phyloP scores from a whole-genome alignment of 2,797 vertebrate genomes.

The Hydrocynus forskahlii region DNA sequence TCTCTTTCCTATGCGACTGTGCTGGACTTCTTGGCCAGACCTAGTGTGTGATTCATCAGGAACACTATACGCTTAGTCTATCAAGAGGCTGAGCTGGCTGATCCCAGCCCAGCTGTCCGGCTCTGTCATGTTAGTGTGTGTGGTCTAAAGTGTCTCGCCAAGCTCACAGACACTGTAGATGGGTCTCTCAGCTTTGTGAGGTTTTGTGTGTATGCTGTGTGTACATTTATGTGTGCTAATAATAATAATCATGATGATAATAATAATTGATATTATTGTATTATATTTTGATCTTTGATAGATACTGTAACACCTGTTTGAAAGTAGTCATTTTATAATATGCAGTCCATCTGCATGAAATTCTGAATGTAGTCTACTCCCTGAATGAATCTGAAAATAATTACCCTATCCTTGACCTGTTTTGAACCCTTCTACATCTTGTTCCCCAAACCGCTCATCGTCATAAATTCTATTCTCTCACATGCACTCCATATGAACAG shows the following conservation, averaged over 20 bases:
- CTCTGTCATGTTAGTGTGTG: constrained; percentile 51
- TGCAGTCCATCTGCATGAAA: no score
- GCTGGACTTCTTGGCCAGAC: constrained; percentile 29
- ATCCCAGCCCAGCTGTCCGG: constrained; percentile 45
- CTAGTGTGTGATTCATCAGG: constrained; percentile 41
- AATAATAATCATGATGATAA: background rate
- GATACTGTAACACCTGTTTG: background rate
- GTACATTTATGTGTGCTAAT: background rate
- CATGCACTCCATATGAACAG: constrained; percentile 28
- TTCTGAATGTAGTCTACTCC: background rate
- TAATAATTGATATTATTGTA: background rate
- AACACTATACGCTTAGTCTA: constrained; percentile 31
- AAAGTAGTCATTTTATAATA: background rate
- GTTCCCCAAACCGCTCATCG: background rate
- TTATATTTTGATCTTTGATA: no score
- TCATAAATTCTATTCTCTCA: constrained; percentile 34
- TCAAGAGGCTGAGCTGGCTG: constrained; percentile 22
- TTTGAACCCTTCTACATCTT: background rate
- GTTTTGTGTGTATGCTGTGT: no score
- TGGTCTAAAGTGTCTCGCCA: constrained; percentile 35
- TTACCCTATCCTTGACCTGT: constrained; percentile 6
- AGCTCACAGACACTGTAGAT: background rate
- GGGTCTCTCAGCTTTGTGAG: background rate
- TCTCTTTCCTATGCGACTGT: constrained; percentile 19
- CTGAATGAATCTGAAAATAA: background rate